Evolutionary conservation across 2,797 vertebrate species (phyloP).

Genomic region (Amblyraja radiata): DNA sequence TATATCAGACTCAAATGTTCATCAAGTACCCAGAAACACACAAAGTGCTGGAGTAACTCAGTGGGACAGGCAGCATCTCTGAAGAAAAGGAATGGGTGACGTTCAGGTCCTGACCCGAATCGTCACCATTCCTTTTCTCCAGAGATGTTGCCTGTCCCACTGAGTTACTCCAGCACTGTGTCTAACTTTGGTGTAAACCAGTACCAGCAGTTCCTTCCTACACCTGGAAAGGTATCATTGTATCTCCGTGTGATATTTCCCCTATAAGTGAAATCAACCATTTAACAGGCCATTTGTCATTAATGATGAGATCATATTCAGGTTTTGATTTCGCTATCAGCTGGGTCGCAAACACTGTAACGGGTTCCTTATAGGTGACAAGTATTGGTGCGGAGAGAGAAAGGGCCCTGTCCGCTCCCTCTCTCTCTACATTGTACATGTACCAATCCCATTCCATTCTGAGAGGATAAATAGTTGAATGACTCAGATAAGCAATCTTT

Average conservation of each 20-base stretch:
- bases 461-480: constrained; percentile 48
- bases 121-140: no score
- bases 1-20: not conserved
- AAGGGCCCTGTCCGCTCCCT: not conserved
- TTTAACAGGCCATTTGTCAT: not conserved
- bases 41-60: no score
- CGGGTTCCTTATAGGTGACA: not conserved
- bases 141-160: no score
- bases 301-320: not conserved
- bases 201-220: no score
- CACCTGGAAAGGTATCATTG: no score
- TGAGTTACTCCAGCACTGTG: no score
- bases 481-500: constrained; percentile 59
- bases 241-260: not conserved
- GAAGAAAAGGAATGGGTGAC: no score
- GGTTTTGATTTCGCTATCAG: not conserved
- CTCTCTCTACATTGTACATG: no score
- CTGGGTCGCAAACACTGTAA: not conserved
- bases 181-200: no score
- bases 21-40: no score
- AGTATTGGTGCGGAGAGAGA: not conserved
- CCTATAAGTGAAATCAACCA: not conserved
- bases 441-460: constrained; percentile 41
- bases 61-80: no score
- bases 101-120: no score